phyloP scores from a whole-genome alignment of 1,140 invertebrate species.

The Drosophila bipectinata region DNA sequence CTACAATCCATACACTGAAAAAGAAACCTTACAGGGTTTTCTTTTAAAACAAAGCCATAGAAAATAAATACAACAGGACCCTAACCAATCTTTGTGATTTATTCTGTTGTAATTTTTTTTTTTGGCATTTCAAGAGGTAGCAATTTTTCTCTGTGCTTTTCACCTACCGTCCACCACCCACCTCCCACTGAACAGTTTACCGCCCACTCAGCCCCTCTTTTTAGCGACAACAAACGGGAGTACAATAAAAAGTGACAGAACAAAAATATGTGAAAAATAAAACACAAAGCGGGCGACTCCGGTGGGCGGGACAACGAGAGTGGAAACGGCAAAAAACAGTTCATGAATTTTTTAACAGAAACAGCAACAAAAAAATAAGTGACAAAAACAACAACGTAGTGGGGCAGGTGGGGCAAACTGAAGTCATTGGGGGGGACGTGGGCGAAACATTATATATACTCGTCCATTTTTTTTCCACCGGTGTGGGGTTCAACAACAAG shows the following conservation, averaged over 20 bases:
- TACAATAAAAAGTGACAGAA: constrained; percentile 80
- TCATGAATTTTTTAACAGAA: constrained; percentile 79
- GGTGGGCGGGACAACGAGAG: constrained; percentile 8
- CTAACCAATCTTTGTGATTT: too few species aligned
- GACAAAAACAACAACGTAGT: constrained; percentile 68
- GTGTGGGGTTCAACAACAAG: constrained; percentile 26
- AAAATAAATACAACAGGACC: neutral
- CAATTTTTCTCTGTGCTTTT: neutral
- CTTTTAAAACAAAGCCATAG: neutral
- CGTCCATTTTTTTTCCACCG: constrained; percentile 8
- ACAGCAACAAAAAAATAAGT: constrained; percentile 66
- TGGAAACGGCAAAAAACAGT: constrained; percentile 66
- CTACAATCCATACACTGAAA: constrained; percentile 14
- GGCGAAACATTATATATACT: constrained; percentile 18
- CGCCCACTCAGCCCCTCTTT: constrained; percentile 13
- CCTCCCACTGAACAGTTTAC: neutral
- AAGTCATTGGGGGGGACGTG: constrained; percentile 19
- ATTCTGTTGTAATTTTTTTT: neutral
- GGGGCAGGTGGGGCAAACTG: constrained; percentile 38
- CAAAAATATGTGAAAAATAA: constrained; percentile 81
- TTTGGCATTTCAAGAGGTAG: neutral
- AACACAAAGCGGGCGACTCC: constrained; percentile 51
- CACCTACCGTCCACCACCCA: neutral
- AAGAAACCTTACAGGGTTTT: neutral
- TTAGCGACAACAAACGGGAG: constrained; percentile 47